Conservation (phyloP, 2,888 invertebrate species). For the Cactoblastis cactorum region DNA sequence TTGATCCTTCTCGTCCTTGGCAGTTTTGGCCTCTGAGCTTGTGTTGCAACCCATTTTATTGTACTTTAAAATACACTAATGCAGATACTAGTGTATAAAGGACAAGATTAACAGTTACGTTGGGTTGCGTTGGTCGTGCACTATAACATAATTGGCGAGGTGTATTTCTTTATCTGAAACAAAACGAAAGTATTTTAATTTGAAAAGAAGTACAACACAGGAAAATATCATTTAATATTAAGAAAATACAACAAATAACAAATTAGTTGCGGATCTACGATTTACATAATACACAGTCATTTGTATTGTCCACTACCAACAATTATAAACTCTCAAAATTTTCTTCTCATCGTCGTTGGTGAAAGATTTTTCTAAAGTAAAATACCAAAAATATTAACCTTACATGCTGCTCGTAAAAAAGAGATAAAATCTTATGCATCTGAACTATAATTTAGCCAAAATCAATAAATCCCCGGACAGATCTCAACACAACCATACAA, state of each 20-base stretch:
- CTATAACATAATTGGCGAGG: conserved; percentile 34
- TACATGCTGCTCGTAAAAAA: no score
- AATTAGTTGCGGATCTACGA: no score
- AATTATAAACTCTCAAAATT: no score
- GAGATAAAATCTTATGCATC: no score
- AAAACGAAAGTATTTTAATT: conserved; percentile 22
- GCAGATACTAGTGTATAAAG: conserved; percentile 21
- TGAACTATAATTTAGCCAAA: background rate
- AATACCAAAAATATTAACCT: no score
- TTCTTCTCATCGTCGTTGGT: no score
- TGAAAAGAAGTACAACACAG: no score
- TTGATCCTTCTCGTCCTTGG: conserved; percentile 46
- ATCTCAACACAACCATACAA: conserved; percentile 3
- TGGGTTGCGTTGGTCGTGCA: background rate
- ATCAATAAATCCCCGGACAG: background rate
- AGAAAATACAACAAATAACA: no score
- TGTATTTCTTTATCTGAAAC: conserved; percentile 35
- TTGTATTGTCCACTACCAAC: no score
- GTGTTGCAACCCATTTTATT: conserved; percentile 57
- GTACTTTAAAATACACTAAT: conserved; percentile 24
- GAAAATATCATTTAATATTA: no score
- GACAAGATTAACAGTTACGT: background rate
- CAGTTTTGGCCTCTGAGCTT: conserved; percentile 38
- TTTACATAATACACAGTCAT: no score
- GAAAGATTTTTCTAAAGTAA: no score